A percentile compares a stretch with the other conserved stretches of the same genome.
phyloP scores from a whole-genome alignment of 2,113 vertebrate genomes.

The Diphyllodes magnificus region DNA sequence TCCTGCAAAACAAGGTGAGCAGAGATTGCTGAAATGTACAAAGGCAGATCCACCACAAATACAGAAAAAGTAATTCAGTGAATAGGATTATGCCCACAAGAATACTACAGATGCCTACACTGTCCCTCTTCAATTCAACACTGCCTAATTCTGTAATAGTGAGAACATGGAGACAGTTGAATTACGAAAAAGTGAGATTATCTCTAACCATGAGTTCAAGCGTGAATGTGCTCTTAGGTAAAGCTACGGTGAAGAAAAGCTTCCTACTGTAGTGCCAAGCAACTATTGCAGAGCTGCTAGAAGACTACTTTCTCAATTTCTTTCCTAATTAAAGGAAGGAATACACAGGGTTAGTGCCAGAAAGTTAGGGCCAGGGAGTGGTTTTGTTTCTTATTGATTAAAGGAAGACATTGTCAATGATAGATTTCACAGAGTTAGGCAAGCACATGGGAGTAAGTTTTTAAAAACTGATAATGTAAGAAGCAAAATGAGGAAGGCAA shows the following conservation, averaged over 20 bases:
- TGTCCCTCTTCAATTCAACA: neutral
- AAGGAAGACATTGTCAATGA: neutral
- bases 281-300: neutral
- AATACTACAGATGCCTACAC: neutral
- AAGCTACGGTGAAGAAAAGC: neutral
- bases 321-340: neutral
- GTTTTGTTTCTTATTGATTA: neutral
- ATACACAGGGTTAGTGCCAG: neutral
- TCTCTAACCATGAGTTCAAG: neutral
- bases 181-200: neutral
- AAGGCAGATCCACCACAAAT: neutral
- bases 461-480: neutral
- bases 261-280: neutral
- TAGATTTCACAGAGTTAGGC: neutral
- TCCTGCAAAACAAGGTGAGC: neutral
- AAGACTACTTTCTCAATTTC: neutral
- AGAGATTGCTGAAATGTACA: neutral
- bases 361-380: neutral
- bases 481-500: neutral
- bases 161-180: neutral
- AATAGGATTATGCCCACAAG: neutral
- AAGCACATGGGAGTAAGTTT: neutral
- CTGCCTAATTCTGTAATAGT: neutral
- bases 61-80: neutral
- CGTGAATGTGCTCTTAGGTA: neutral